phyloP scores from a whole-genome alignment of 2,113 vertebrate species.

The Notothenia rossii region DNA sequence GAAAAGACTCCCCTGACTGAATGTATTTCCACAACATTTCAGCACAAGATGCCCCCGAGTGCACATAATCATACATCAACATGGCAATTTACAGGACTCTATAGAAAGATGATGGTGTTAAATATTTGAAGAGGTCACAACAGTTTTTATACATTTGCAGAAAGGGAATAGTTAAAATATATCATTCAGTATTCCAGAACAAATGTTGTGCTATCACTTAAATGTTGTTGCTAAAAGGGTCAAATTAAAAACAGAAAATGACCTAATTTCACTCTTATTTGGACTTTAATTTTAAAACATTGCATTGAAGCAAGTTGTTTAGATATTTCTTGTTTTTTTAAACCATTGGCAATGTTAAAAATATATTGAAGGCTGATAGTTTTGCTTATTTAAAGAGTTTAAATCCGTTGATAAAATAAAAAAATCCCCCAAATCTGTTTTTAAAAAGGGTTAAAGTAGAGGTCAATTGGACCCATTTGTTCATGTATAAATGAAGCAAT shows the following conservation, averaged over 20 bases:
- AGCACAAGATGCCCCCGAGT: conserved; percentile 40
- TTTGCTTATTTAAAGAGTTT: too few relatives aligned
- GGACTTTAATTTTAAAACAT: too few relatives aligned
- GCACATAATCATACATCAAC: conserved; percentile 51
- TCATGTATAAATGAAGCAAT: neutral
- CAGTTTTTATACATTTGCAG: conserved; percentile 14
- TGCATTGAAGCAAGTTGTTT: too few relatives aligned
- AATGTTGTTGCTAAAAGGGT: neutral
- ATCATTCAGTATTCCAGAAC: neutral
- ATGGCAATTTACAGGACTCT: conserved; percentile 45
- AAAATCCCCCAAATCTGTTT: too few relatives aligned
- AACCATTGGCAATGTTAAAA: too few relatives aligned
- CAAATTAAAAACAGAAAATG: neutral
- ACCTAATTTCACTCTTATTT: too few relatives aligned
- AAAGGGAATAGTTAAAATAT: neutral
- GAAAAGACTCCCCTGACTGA: conserved; percentile 49
- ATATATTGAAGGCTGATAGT: too few relatives aligned
- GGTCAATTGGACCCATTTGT: neutral
- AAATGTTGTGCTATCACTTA: neutral
- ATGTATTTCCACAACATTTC: conserved; percentile 47
- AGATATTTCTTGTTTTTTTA: too few relatives aligned
- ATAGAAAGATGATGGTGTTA: conserved; percentile 38
- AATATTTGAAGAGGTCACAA: conserved; percentile 69
- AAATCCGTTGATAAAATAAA: too few relatives aligned
- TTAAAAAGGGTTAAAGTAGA: neutral